Percentiles rank a stretch among this genome's conserved stretches.
phyloP scores from a whole-genome alignment of 1,140 invertebrate genomes.

The Cyclargus thomasi region DNA sequence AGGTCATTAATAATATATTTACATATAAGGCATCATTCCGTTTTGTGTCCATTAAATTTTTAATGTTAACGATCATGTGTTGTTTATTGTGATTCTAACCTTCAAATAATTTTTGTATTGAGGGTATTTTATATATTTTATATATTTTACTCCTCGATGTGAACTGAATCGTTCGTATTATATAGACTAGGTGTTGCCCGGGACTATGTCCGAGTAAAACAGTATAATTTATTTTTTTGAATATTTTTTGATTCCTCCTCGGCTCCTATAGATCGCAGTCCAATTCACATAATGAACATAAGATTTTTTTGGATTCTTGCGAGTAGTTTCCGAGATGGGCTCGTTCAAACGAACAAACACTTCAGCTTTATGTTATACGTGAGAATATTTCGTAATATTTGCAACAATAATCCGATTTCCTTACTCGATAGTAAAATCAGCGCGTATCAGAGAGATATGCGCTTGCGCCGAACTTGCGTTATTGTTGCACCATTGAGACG shows the following conservation, averaged over 20 bases:
- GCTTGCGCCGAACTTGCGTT: conserved; percentile 36
- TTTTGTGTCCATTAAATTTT: conserved; percentile 5
- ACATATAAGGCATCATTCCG: conserved; percentile 1
- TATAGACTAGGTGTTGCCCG: too few relatives aligned
- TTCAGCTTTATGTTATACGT: too few relatives aligned
- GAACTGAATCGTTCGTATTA: too few relatives aligned
- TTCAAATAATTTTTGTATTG: background rate
- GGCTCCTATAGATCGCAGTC: too few relatives aligned
- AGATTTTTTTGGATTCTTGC: too few relatives aligned
- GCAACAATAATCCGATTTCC: conserved; percentile 17
- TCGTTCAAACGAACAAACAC: too few relatives aligned
- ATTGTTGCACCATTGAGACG: conserved; percentile 37
- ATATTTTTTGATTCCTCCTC: too few relatives aligned
- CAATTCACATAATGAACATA: too few relatives aligned
- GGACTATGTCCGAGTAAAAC: too few relatives aligned
- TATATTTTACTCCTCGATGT: background rate
- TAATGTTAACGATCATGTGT: background rate
- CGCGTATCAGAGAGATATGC: conserved; percentile 18
- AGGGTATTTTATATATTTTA: background rate
- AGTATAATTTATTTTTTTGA: too few relatives aligned
- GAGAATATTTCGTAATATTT: conserved; percentile 14
- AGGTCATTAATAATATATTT: conserved; percentile 5
- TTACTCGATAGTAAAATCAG: conserved; percentile 13
- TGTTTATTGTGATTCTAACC: conserved; percentile 4
- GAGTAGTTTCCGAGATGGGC: too few relatives aligned